phyloP scores from a whole-genome alignment of 2,888 invertebrate species.

The Meghimatium bilineatum region DNA sequence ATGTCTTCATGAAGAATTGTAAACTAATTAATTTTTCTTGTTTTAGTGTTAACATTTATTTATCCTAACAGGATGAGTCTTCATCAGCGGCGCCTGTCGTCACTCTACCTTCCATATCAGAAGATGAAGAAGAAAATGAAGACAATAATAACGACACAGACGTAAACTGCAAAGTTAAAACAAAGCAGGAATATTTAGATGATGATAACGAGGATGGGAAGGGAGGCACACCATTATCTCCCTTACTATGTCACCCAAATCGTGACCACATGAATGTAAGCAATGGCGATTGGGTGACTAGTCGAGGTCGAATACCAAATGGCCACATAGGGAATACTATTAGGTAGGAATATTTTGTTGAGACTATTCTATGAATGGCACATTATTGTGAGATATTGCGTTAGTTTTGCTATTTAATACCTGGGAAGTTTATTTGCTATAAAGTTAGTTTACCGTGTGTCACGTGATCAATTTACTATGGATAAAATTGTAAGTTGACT shows the following conservation, averaged over 20 bases:
- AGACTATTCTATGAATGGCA: too few relatives aligned
- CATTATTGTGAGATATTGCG: too few relatives aligned
- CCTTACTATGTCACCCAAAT: conserved; percentile 54
- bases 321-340: conserved; percentile 60
- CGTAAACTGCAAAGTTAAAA: not conserved
- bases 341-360: conserved; percentile 52
- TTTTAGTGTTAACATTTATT: not conserved
- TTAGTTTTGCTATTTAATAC: too few relatives aligned
- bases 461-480: too few relatives aligned
- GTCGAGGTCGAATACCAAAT: conserved; percentile 57
- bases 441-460: too few relatives aligned
- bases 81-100: conserved; percentile 85
- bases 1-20: too few relatives aligned
- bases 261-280: conserved; percentile 13
- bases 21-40: too few relatives aligned
- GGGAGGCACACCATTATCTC: conserved; percentile 55
- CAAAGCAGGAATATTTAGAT: conserved; percentile 42
- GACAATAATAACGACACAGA: conserved; percentile 48
- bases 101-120: conserved; percentile 93
- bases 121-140: conserved; percentile 87
- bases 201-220: conserved; percentile 41
- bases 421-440: too few relatives aligned
- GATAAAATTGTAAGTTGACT: too few relatives aligned
- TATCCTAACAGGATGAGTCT: conserved; percentile 68
- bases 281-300: conserved; percentile 29